These are phyloP conservation scores for Brachionus paranguensis DNA, from an alignment of 1,140 invertebrate genomes.

Conservation along the genomic window DNA sequence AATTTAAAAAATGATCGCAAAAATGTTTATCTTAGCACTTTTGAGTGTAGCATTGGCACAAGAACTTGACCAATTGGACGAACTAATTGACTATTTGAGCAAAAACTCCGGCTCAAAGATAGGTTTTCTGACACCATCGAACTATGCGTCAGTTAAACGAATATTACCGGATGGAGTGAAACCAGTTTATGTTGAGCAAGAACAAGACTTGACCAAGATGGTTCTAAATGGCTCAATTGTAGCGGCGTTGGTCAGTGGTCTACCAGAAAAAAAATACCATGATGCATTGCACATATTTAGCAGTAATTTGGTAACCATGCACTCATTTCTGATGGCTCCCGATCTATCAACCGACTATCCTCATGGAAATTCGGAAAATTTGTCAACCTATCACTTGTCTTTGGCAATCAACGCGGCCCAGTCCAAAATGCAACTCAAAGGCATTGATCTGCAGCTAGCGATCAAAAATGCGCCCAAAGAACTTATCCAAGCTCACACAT, in stretches of 20 bases:
- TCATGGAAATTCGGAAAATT: neutral
- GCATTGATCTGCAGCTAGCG: neutral
- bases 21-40: neutral
- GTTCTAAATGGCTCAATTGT: slow-evolving; percentile 11
- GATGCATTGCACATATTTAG: slow-evolving; percentile 36
- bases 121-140: slow-evolving; percentile 13
- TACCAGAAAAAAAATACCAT: neutral
- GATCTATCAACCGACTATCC: slow-evolving; percentile 7
- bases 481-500: slow-evolving; percentile 23
- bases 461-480: slow-evolving; percentile 25
- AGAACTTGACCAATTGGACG: slow-evolving; percentile 15
- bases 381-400: neutral
- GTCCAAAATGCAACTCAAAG: neutral
- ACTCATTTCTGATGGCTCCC: slow-evolving; percentile 32
- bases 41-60: neutral
- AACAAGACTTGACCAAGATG: slow-evolving; percentile 17
- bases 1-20: neutral
- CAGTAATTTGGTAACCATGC: slow-evolving; percentile 8
- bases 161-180: neutral
- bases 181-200: neutral
- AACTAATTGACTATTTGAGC: neutral
- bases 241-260: neutral
- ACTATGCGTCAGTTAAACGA: slow-evolving; percentile 11
- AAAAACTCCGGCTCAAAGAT: neutral
- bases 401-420: slow-evolving; percentile 19